phyloP scores from a whole-genome alignment of 2,113 vertebrate genomes.

The Silurus asotus region DNA sequence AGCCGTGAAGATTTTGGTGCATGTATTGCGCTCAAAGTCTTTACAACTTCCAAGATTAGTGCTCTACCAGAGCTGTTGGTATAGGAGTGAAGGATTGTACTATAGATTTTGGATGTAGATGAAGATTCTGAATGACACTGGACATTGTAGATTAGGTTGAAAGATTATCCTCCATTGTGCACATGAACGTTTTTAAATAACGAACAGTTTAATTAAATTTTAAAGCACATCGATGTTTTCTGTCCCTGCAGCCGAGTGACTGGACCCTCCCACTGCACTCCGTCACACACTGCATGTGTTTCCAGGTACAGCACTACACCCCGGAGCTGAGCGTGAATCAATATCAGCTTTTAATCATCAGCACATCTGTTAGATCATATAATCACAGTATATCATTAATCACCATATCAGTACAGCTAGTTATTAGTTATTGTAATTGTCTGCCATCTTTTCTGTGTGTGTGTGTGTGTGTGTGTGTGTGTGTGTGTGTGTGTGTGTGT shows the following conservation, averaged over 20 bases:
- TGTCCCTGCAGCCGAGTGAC: slow-evolving; percentile 9
- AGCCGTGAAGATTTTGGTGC: neutral
- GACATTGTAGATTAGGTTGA: neutral
- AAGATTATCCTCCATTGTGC: neutral
- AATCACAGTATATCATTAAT: no score
- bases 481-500: slow-evolving; percentile 35
- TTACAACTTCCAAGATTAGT: no score
- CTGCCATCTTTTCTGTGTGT: no score
- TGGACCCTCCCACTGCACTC: slow-evolving; percentile 60
- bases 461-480: neutral
- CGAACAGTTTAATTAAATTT: neutral
- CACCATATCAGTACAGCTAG: no score
- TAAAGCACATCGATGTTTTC: slow-evolving; percentile 38
- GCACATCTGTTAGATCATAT: neutral
- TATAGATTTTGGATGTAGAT: no score
- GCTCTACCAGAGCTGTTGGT: neutral
- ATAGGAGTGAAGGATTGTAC: neutral
- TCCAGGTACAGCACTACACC: slow-evolving; percentile 63
- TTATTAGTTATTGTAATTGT: no score
- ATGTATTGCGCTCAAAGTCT: no score
- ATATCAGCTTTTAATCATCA: neutral
- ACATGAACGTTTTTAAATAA: neutral
- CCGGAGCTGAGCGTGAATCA: neutral
- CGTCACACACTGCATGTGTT: slow-evolving; percentile 69
- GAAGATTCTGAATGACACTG: neutral